phyloP scores from a whole-genome alignment of 2,888 invertebrate genomes.

The Drosophila leonis region DNA sequence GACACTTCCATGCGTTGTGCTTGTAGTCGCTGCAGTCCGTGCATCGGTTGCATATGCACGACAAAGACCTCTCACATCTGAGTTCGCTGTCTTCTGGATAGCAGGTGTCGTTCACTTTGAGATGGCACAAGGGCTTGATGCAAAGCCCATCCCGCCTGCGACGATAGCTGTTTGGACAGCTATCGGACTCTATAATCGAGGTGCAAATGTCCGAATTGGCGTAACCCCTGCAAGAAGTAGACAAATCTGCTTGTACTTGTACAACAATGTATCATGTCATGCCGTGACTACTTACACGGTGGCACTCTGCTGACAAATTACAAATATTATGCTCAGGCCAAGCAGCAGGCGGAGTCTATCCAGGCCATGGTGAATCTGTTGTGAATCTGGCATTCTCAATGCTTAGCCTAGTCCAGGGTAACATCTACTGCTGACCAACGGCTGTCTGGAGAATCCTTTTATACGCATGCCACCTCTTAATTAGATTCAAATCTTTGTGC shows the following conservation, averaged over 20 bases:
- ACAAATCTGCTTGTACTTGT: not conserved
- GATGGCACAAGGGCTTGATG: not conserved
- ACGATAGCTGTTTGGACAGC: not conserved
- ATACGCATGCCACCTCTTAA: conserved; percentile 33
- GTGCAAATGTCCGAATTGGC: not conserved
- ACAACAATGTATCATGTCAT: not conserved
- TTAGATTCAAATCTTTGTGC: conserved; percentile 54
- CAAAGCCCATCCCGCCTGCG: not conserved
- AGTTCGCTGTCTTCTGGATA: fast-evolving
- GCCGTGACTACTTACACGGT: conserved; percentile 32
- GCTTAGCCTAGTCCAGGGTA: conserved; percentile 20
- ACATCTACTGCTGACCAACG: conserved; percentile 18
- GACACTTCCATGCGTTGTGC: not conserved
- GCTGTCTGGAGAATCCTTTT: conserved; percentile 30
- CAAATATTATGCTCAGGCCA: conserved; percentile 20
- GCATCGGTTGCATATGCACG: not conserved
- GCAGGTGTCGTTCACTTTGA: not conserved
- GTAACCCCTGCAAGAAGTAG: not conserved
- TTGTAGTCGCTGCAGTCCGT: not conserved
- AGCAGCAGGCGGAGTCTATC: conserved; percentile 36
- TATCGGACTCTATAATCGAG: not conserved
- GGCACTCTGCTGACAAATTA: conserved; percentile 33
- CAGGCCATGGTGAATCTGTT: conserved; percentile 23
- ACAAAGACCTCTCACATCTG: not conserved
- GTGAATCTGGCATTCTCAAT: conserved; percentile 43